Base-by-base conservation (phyloP, 2,888 invertebrate species). In the Callyntrura sp. region DNA sequence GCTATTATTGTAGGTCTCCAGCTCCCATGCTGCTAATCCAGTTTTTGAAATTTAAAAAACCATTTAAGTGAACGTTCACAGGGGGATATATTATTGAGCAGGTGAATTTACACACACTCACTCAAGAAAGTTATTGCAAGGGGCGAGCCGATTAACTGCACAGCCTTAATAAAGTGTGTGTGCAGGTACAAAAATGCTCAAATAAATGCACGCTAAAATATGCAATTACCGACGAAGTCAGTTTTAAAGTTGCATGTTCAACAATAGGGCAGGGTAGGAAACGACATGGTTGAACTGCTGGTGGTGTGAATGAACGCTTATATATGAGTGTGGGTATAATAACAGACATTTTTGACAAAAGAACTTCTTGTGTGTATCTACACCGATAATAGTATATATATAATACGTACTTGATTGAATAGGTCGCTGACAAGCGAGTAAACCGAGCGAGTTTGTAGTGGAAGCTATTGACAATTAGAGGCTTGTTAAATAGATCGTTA, bases 1-100 rank as follows among this genome's bases (percentile, higher is more conserved):
- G 23, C n/a, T 28, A 6, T 78, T 78, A 55, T 57, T 51, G 25
- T 55, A 78, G 17, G 23, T 45, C 12, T 25, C 20, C 48, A 45
- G 70, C 43, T 8, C 17, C 6, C 51, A 51, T 76, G 76, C 35
- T 51, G 76, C 14, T 76, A 51, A 76, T 76, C 76, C 48, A 76
- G 76, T 76, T 76, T 51, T 70, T 43, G 14, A 70, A 70, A 20
- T 70, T 20, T 35, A 35, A 70, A 70, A 70, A 70, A 70, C 9
- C 8, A 70, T 35, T 28, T 17, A 28, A 20, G n/a, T 79, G 55
- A 85, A 87, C 68, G 55, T 81, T 68, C 35, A 35, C 35, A 35
- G 35, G 14, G 51, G 86, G 76, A 85, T 85, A 45, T 60, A 62
- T 73, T 8, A 55, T 28, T 20, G 20, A 73, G 45, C 70, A 45